Conservation (phyloP, 2,797 vertebrate genomes). For the Rhinella marina region DNA sequence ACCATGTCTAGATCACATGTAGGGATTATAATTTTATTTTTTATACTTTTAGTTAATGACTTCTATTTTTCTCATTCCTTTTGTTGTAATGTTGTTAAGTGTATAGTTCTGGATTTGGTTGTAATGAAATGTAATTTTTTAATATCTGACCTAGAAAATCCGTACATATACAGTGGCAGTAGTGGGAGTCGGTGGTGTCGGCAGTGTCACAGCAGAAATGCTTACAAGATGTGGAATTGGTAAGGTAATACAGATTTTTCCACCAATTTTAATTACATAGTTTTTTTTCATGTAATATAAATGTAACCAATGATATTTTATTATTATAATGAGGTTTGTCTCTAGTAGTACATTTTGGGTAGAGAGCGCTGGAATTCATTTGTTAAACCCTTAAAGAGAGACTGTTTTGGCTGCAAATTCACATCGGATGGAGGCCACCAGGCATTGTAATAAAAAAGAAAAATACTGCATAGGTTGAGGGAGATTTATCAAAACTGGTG, state of each 20-base stretch:
- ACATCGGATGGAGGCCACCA: too few species aligned
- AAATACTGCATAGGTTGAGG: too few species aligned
- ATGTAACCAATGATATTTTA: neutral
- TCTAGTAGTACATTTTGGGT: too few species aligned
- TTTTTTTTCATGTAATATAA: neutral
- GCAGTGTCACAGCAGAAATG: slow-evolving; percentile 99
- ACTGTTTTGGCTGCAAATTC: too few species aligned
- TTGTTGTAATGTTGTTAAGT: neutral
- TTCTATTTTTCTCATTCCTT: too few species aligned
- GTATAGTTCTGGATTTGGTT: neutral
- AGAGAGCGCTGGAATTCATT: too few species aligned
- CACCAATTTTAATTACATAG: neutral
- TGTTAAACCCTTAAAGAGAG: too few species aligned
- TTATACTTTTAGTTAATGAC: too few species aligned
- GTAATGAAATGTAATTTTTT: neutral
- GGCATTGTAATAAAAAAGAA: too few species aligned
- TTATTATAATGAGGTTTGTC: neutral
- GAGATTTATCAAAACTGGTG: too few species aligned
- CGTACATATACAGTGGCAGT: slow-evolving; percentile 89
- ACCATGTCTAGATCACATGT: too few species aligned
- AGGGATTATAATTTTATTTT: too few species aligned
- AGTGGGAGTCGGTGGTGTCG: slow-evolving; percentile 94
- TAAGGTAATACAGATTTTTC: slow-evolving; percentile 89
- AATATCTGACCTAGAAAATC: slow-evolving; percentile 83
- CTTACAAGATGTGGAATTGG: slow-evolving; percentile 98